Evolutionary conservation across 1,140 invertebrate species (phyloP).

Genomic region (Chlorops oryzae): DNA sequence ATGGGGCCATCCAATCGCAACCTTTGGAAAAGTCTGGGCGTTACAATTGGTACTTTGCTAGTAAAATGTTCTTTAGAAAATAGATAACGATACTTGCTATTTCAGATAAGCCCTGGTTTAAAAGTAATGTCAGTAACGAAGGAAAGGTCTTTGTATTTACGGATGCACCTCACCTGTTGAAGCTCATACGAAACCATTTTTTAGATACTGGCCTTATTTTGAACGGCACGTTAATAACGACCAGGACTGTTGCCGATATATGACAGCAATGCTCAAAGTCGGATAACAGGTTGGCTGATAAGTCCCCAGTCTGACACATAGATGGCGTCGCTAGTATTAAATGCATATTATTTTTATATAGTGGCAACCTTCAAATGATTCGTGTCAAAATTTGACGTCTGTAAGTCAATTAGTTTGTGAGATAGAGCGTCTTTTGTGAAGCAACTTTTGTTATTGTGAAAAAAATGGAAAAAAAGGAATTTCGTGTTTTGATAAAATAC

Average conservation of each 20-base stretch:
- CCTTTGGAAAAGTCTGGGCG: background rate
- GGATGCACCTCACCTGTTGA: conserved; percentile 1
- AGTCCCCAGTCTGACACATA: too few relatives aligned
- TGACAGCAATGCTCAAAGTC: background rate
- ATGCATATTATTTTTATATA: too few relatives aligned
- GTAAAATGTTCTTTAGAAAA: background rate
- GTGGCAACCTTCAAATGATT: too few relatives aligned
- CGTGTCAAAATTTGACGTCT: too few relatives aligned
- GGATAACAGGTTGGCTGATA: too few relatives aligned
- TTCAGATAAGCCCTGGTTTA: conserved; percentile 8
- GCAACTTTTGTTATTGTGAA: too few relatives aligned
- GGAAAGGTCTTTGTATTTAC: conserved; percentile 3
- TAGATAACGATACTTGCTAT: background rate
- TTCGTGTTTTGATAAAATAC: too few relatives aligned
- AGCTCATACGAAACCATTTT: conserved; percentile 5
- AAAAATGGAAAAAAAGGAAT: too few relatives aligned
- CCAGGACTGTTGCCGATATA: background rate
- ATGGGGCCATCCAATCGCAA: conserved; percentile 2
- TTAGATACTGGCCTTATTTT: background rate
- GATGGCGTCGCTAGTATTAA: too few relatives aligned
- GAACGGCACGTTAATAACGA: background rate
- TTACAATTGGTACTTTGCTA: conserved; percentile 1
- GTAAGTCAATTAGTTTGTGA: too few relatives aligned
- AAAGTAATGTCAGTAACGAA: background rate
- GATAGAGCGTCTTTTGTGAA: too few relatives aligned